These are phyloP conservation scores for Spea multiplicata DNA, from an alignment of 2,113 vertebrate genomes.

Conservation along the genomic window DNA sequence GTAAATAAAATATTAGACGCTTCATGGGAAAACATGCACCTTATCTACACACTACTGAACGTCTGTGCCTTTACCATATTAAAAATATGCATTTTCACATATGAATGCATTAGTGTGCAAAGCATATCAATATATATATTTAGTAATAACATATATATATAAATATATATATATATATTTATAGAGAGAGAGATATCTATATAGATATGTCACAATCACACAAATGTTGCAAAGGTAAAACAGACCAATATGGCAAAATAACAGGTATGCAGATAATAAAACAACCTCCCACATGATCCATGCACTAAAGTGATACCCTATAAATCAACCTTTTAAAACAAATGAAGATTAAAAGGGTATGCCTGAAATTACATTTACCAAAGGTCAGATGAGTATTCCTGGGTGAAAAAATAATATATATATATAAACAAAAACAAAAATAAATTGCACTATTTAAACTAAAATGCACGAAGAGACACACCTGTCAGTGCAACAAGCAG, in stretches of 20 bases:
- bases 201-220: not conserved
- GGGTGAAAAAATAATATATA: conserved; percentile 14
- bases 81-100: not conserved
- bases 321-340: conserved; percentile 9
- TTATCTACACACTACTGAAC: not conserved
- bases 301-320: conserved; percentile 15
- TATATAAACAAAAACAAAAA: conserved; percentile 26
- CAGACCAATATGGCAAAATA: not conserved
- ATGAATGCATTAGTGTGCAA: conserved; percentile 25
- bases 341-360: not conserved
- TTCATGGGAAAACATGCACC: not conserved
- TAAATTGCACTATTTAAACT: conserved; percentile 9
- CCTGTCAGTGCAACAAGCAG: conserved; percentile 29
- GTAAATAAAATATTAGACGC: not conserved
- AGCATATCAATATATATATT: not conserved
- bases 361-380: not conserved
- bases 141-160: conserved; percentile 21
- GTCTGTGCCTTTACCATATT: not conserved
- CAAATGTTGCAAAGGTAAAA: conserved; percentile 20
- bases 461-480: not conserved
- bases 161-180: not conserved
- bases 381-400: not conserved
- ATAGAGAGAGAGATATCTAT: conserved; percentile 18
- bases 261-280: not conserved
- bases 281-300: not conserved